Evolutionary conservation across 2,113 vertebrate species (phyloP).

Genomic region (Xyrauchen texanus): DNA sequence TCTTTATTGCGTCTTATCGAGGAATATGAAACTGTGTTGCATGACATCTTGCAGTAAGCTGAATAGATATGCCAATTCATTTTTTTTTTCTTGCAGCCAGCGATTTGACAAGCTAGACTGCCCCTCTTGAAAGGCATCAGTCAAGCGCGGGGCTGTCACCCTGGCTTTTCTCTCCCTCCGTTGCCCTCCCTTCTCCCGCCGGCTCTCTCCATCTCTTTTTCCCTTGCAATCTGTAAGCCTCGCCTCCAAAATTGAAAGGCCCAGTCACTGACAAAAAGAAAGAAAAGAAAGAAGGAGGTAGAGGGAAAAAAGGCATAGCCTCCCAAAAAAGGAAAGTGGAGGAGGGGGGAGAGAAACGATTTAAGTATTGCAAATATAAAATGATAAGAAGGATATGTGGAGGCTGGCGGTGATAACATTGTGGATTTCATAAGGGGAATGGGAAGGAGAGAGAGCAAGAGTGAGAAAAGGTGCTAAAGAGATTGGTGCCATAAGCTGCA

Average conservation of each 20-base stretch:
- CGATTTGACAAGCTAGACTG: slow-evolving; percentile 99
- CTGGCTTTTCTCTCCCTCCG: slow-evolving; percentile 72
- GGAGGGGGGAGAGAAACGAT: slow-evolving; percentile 71
- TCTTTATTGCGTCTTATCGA: slow-evolving; percentile 93
- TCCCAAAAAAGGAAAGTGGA: slow-evolving; percentile 42
- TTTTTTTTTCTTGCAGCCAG: slow-evolving; percentile 74
- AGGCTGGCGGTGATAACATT: slow-evolving; percentile 91
- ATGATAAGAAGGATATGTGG: slow-evolving; percentile 86
- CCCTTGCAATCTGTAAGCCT: slow-evolving; percentile 80
- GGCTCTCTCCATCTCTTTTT: slow-evolving; percentile 59
- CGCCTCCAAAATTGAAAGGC: slow-evolving; percentile 84
- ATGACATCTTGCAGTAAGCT: slow-evolving; percentile 87
- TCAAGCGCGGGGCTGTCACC: slow-evolving; percentile 83
- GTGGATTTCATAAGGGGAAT: slow-evolving; percentile 86
- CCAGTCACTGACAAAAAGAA: slow-evolving; percentile 75
- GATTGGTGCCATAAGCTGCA: slow-evolving; percentile 84
- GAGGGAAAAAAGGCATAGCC: slow-evolving; percentile 25
- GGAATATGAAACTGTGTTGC: slow-evolving; percentile 92
- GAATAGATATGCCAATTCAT: slow-evolving; percentile 97
- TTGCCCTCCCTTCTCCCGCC: slow-evolving; percentile 56
- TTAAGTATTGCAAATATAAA: slow-evolving; percentile 80
- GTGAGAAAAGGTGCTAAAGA: slow-evolving; percentile 65
- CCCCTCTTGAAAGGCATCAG: slow-evolving; percentile 98
- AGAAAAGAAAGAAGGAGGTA: slow-evolving; percentile 63
- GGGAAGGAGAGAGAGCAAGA: slow-evolving; percentile 68